Evolutionary conservation across 2,797 vertebrate species (phyloP), one percentile per base, ranked within the genome.

Genomic region (Rhincodon typus): DNA sequence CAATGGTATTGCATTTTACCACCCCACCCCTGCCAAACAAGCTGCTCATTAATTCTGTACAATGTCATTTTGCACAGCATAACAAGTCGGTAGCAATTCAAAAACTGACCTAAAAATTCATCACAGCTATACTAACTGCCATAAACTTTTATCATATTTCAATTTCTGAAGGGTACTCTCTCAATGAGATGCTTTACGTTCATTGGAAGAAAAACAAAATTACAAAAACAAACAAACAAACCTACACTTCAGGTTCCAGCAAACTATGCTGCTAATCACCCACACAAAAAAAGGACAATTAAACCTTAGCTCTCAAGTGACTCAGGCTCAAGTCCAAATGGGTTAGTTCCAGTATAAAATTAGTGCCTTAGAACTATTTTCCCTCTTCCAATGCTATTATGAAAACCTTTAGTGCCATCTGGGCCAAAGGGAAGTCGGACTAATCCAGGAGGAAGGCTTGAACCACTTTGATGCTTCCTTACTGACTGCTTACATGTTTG

Each of bases 381-480:
- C 86, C 96, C 96, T 93, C 97, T 96, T 23, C 97, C 97, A 0
- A 96, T 96, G 95, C 96, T 96, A 96, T 96, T 96, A 96, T 96
- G 96, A 96, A 98, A 98, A 19, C 98, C 97, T 95, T 93, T 96
- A 70, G 97, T 97, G 70, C 96, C 97, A 46, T 97, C 97, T 0
- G 98, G 97, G n/a, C 97, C 96, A 0, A 15, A 79, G 19, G 98
- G 98, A 96, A 97, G 97, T 46, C 95, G 95, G n/a, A 97, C 96
- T 7, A 97, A 96, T 15, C 86, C 91, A 0, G 57, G 96, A 10
- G 95, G 67, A 90, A n/a, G 94, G 30, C 95, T 0, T 0, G 96
- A 96, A 42, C 96, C 96, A 95, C 96, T 95, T 0, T 82, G 13
- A 0, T 27, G 50, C 21, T n/a, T 34, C 4, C 72, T 97, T 25